phyloP scores from a whole-genome alignment of 2,113 vertebrate genomes.

The Irena cyanogastra region DNA sequence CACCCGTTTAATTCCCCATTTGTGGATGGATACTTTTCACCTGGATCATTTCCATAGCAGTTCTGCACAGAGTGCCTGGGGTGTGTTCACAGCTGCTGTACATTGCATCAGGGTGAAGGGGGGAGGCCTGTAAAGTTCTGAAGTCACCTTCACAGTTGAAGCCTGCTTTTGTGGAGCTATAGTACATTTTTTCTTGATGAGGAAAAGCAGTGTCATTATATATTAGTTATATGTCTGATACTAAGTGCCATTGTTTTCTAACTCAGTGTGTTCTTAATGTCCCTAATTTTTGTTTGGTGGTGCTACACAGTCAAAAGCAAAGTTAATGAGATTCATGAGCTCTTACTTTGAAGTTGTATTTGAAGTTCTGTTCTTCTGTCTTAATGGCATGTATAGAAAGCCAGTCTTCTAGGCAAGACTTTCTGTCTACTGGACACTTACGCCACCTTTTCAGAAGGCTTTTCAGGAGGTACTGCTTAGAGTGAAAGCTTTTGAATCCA shows the following conservation, averaged over 20 bases:
- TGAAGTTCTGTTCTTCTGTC: not conserved
- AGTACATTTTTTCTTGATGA: not conserved
- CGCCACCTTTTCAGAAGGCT: not conserved
- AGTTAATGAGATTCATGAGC: not conserved
- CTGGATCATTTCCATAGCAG: not conserved
- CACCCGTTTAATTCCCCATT: rapidly evolving
- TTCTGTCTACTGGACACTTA: not conserved
- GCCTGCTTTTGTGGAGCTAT: not conserved
- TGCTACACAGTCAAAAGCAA: not conserved
- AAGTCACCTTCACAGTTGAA: not conserved
- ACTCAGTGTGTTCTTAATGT: not conserved
- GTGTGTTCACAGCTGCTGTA: not conserved
- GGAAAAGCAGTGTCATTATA: not conserved
- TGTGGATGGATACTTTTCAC: not conserved
- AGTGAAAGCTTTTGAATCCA: not conserved
- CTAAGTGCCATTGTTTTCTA: not conserved
- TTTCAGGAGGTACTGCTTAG: not conserved
- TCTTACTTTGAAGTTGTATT: not conserved
- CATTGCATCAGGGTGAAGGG: not conserved
- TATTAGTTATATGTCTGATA: not conserved
- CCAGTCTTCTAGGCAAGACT: not conserved
- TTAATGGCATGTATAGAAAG: not conserved
- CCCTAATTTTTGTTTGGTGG: not conserved
- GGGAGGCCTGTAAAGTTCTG: rapidly evolving
- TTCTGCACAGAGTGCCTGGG: not conserved